phyloP scores from a whole-genome alignment of 2,797 vertebrate genomes.

The Enoplosus armatus region DNA sequence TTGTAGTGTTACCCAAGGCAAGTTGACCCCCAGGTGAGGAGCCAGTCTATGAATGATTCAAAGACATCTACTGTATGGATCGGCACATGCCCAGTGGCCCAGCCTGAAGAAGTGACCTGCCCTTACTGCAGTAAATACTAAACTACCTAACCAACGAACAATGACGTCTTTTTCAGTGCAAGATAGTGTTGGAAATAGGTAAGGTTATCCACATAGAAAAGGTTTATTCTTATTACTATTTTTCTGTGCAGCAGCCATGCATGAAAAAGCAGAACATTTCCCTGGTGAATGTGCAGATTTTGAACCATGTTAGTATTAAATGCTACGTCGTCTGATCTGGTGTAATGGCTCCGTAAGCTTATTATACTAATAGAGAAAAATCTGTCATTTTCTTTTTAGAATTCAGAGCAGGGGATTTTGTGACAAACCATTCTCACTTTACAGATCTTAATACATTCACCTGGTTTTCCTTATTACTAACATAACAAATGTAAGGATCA shows the following conservation, averaged over 20 bases:
- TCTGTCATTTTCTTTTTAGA: conserved; percentile 25
- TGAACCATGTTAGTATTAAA: neutral
- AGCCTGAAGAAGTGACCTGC: neutral
- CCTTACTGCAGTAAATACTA: too few relatives aligned
- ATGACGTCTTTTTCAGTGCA: neutral
- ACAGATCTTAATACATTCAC: conserved; percentile 29
- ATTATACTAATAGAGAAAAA: conserved; percentile 26
- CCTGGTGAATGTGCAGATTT: neutral
- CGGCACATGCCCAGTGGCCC: fast-evolving
- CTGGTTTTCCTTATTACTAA: conserved; percentile 30
- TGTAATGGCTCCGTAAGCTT: conserved; percentile 25
- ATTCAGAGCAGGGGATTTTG: conserved; percentile 44
- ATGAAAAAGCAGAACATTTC: neutral
- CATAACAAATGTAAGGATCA: conserved; percentile 13
- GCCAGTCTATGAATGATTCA: neutral
- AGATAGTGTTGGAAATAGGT: neutral
- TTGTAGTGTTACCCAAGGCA: neutral
- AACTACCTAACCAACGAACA: neutral
- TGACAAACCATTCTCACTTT: conserved; percentile 20
- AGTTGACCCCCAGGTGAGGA: neutral
- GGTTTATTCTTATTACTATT: neutral
- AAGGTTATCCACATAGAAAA: neutral
- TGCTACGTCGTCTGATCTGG: conserved; percentile 24
- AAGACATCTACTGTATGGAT: neutral
- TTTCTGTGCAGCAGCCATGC: neutral